phyloP scores from a whole-genome alignment of 2,888 invertebrate species.

The Stenodera caucasica region DNA sequence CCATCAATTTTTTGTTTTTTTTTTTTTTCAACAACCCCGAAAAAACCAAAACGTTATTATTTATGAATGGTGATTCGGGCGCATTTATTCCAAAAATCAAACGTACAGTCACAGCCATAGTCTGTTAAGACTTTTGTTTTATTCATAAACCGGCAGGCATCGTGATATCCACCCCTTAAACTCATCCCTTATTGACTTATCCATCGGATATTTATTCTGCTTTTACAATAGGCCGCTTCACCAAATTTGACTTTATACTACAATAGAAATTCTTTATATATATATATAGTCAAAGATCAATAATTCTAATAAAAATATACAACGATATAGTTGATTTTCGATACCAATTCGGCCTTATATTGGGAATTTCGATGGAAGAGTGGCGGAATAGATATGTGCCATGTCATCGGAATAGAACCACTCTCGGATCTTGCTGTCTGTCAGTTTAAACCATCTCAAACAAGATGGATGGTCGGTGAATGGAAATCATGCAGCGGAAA shows the following conservation, averaged over 20 bases:
- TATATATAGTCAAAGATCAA: background rate
- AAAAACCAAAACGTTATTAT: background rate
- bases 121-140: slow-evolving; percentile 58
- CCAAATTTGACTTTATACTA: slow-evolving; percentile 39
- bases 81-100: slow-evolving; percentile 45
- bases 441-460: slow-evolving; percentile 61
- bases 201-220: slow-evolving; percentile 52
- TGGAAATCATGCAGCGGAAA: slow-evolving; percentile 62
- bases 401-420: slow-evolving; percentile 54
- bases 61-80: slow-evolving; percentile 2
- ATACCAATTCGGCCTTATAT: slow-evolving; percentile 28
- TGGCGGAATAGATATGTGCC: slow-evolving; percentile 52
- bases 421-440: slow-evolving; percentile 56
- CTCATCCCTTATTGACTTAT: slow-evolving; percentile 56
- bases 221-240: slow-evolving; percentile 50
- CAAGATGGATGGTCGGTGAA: slow-evolving; percentile 67
- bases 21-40: background rate
- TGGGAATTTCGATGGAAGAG: slow-evolving; percentile 30
- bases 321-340: background rate
- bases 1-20: background rate
- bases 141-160: slow-evolving; percentile 56
- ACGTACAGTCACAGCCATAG: slow-evolving; percentile 44
- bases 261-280: background rate
- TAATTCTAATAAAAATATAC: background rate
- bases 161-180: slow-evolving; percentile 49